Evolutionary conservation across 2,113 vertebrate genomes (phyloP), one percentile per base, ranked within the genome.

Genomic region (Mesitornis unicolor): DNA sequence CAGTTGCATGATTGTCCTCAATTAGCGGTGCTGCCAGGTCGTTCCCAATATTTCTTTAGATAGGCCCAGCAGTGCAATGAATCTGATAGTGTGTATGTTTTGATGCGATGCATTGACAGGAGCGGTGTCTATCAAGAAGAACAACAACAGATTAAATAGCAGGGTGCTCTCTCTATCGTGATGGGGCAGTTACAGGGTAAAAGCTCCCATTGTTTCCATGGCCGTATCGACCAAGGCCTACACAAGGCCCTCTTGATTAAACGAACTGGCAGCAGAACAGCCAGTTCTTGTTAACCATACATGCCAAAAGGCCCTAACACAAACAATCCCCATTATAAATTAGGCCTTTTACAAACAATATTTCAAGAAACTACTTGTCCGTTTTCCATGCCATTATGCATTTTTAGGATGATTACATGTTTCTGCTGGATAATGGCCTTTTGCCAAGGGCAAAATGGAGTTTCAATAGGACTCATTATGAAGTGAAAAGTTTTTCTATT

Each of bases 321-420:
- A 98, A 98, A 97, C 95, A 97, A 97, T 97, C 96, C 88, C 97
- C 97, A 96, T 98, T 98, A 96, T 95, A 97, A 97, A 96, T 96
- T 94, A 96, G 95, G 97, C 96, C 94, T 96, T 97, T 98, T 97
- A 96, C 92, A 98, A 97, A 97, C 95, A 97, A 96, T 98, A 98
- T 98, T 98, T 98, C 94, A 97, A 97, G 97, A 95, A 98, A 98
- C 98, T 98, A 95, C 98, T 97, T 98, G 98, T 98, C 98, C 92
- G 73, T 98, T 98, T 98, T 98, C 98, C 98, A 97, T 96, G 98
- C 98, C 97, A 98, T 99, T 98, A 98, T 98, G 98, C 98, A 97
- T 98, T 98, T 98, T 98, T 98, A 96, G 98, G 97, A 98, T 99
- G 98, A 99, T 99, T 99, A 98, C 98, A 98, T 98, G 98, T 98